Evolutionary conservation across 2,113 vertebrate species (phyloP).

Genomic region (Cinclus cinclus): DNA sequence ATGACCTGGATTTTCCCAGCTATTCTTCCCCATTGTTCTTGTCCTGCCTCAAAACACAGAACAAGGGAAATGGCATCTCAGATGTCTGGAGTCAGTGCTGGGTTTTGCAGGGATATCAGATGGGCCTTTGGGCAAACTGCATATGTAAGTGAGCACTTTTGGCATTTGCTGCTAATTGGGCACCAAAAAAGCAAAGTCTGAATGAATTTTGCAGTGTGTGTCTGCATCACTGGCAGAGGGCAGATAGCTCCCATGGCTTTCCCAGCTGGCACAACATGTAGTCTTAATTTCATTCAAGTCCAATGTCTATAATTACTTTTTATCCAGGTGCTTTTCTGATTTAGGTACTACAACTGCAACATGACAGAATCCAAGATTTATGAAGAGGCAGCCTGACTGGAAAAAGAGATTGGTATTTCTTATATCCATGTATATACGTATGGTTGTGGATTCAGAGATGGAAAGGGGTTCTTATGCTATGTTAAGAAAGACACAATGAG

Average conservation of each 20-base stretch:
- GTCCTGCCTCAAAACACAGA: background rate
- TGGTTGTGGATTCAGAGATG: background rate
- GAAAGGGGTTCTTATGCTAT: background rate
- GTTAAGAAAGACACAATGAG: background rate
- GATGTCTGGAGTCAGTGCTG: background rate
- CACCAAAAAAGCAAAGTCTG: background rate
- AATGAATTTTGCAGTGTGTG: background rate
- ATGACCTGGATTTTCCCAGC: background rate
- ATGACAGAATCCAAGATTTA: background rate
- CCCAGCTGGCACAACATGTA: background rate
- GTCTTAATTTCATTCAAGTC: background rate
- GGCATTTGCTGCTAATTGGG: background rate
- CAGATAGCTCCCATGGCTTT: background rate
- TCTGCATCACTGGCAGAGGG: background rate
- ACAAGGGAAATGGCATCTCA: background rate
- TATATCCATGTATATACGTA: background rate
- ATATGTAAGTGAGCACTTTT: background rate
- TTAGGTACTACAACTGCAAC: background rate
- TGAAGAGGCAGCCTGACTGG: background rate
- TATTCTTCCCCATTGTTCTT: background rate
- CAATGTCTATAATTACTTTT: background rate
- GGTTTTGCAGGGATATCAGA: background rate
- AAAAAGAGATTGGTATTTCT: background rate
- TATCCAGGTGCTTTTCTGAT: background rate
- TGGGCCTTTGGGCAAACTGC: accelerated